Base-by-base conservation (phyloP, 2,797 vertebrate species). In the Acanthopagrus latus region DNA sequence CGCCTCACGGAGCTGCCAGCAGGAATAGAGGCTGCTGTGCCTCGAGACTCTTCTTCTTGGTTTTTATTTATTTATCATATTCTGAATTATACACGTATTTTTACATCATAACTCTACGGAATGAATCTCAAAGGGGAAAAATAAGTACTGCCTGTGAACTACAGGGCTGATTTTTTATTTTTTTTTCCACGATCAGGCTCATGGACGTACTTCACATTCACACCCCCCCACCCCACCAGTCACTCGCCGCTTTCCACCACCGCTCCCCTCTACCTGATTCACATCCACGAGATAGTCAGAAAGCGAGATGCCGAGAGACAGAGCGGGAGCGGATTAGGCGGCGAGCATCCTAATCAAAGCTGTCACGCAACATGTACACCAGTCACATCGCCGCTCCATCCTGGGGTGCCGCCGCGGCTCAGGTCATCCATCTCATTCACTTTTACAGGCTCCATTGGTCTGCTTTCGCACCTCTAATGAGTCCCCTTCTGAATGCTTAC, bases 401-500 rank as follows among this genome's bases (percentile, higher is more conserved):
- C 56, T 48, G 2, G 20, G 58, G 65, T n/a, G 50, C 76, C 38
- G 60, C 47, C 1, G 63, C 41, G 9, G 79, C 80, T 71, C 75
- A 20, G 73, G 77, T 83, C 86, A 82, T 85, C 84, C 48, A 59
- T 87, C 83, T 88, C 82, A 20, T 80, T 86, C 86, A 56, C 82
- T 77, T 77, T 83, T 64, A 58, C 75, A 70, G 78, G 75, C 78
- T 69, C 58, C 64, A 54, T 71, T 80, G 60, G 65, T 44, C 80
- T 74, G 51, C 65, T 86, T 82, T 88, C 33, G 52, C 71, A 52
- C 80, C 74, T 77, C 74, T 91, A 91, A 92, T 91, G 87, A 93
- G 86, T 66, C 83, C 85, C 90, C 89, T 18, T 69, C 87, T 88
- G 92, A 90, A 89, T 83, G 81, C 81, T 81, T 86, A 68, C 83